Evolutionary conservation across 1,140 invertebrate genomes (phyloP), one percentile per base, ranked within the genome.

Genomic region (Drosophila malerkotliana): DNA sequence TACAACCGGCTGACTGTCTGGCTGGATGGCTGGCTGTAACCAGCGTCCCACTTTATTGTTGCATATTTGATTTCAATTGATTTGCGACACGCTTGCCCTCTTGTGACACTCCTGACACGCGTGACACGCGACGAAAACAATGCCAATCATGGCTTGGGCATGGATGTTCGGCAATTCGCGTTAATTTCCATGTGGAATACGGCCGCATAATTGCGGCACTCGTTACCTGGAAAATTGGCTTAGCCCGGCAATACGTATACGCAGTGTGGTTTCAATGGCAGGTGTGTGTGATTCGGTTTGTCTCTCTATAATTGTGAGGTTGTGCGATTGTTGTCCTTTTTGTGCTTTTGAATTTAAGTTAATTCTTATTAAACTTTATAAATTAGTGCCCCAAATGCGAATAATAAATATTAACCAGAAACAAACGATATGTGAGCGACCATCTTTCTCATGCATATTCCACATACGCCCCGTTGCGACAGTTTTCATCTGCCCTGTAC

Each of bases 111-210:
- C 53, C 24, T 48, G 67, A 52, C 60, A 74, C 47, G 14, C 52
- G 64, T 41, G 78, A 80, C 60, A 74, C 71, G 79, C 68, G 80
- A 73, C 51, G 78, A 77, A 87, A 79, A 88, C 82, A 87, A 83
- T 79, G 75, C 66, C 83, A 87, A 88, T 87, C 73, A 79, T 77
- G 67, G 77, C 64, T 60, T n/a, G 10, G 57, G 47, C 57, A 1
- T 18, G 18, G 54, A 24, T 47, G 44, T 47, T 47, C 57, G 34
- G 48, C 72, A 80, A 78, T 84, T 84, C 78, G 63, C 75, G 66
- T 76, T 87, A 87, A 87, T 87, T 87, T 87, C 82, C 82, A 83
- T 83, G 63, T 52, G 83, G 82, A 88, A 87, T 87, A 88, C 58
- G 75, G 71, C 58, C 76, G 60, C 69, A 77, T 68, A 87, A 77